A percentile compares a stretch with the other conserved stretches of the same genome.
These are phyloP conservation scores for Grapholita molesta DNA, from an alignment of 1,140 invertebrate species.

Conservation along the genomic window DNA sequence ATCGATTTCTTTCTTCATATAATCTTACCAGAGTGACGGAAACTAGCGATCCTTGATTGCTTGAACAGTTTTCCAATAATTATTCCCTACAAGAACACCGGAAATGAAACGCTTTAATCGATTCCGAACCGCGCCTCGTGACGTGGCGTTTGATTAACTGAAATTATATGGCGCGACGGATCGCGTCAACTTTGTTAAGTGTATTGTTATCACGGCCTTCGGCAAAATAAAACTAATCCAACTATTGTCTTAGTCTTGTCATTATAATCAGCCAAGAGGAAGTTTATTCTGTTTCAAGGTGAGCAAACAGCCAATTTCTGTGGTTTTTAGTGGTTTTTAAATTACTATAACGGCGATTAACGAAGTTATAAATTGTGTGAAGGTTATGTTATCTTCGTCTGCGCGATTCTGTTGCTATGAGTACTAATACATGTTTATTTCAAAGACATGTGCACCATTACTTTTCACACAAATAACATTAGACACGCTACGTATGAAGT, in stretches of 20 bases:
- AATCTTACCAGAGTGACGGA: slow-evolving; percentile 56
- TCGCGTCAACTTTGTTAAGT: slow-evolving; percentile 63
- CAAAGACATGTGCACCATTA: slow-evolving; percentile 30
- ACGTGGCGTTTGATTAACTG: slow-evolving; percentile 62
- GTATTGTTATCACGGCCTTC: slow-evolving; percentile 70
- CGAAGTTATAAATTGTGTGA: slow-evolving; percentile 11
- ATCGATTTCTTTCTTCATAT: slow-evolving; percentile 53
- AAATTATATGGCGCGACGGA: slow-evolving; percentile 73
- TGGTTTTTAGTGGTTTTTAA: slow-evolving; percentile 38
- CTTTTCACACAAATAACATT: slow-evolving; percentile 56
- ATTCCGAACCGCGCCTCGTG: slow-evolving; percentile 60
- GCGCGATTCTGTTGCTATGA: neutral
- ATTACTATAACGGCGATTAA: slow-evolving; percentile 22
- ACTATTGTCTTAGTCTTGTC: slow-evolving; percentile 74
- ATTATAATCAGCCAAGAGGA: slow-evolving; percentile 71
- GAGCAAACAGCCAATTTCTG: slow-evolving; percentile 50
- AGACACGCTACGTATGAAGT: slow-evolving; percentile 69
- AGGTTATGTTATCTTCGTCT: neutral
- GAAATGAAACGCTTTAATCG: slow-evolving; percentile 69
- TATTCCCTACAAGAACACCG: slow-evolving; percentile 66
- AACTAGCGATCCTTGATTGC: slow-evolving; percentile 63
- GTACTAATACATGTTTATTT: neutral
- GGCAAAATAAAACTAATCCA: slow-evolving; percentile 71
- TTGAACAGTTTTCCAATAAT: slow-evolving; percentile 67
- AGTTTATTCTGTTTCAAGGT: slow-evolving; percentile 68